These are phyloP conservation scores for Eugnorisma glareosa DNA, from an alignment of 2,888 invertebrate species.

Conservation along the genomic window DNA sequence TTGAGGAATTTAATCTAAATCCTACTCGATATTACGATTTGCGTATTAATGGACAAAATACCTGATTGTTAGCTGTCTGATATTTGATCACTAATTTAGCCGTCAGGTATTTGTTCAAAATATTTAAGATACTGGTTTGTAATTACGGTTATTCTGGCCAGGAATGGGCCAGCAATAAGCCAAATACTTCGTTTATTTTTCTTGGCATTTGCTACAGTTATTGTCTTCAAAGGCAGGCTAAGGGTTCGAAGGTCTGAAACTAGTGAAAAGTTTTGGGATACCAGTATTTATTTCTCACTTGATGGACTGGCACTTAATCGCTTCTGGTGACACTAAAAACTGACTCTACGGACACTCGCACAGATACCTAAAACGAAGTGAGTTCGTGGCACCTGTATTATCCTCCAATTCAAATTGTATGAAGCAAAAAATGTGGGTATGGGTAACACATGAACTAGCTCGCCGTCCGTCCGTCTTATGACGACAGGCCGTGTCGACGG, in stretches of 20 bases:
- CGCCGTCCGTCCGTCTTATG: too few species aligned
- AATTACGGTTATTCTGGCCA: conserved; percentile 17
- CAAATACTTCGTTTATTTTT: not conserved
- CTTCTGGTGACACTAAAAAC: not conserved
- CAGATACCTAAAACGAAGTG: not conserved
- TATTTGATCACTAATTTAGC: conserved; percentile 34
- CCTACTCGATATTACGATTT: conserved; percentile 3
- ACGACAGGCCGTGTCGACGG: too few species aligned
- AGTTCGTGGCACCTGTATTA: not conserved
- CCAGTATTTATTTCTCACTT: conserved; percentile 2
- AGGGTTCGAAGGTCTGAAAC: not conserved
- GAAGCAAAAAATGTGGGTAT: too few species aligned
- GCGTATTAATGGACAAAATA: conserved; percentile 31
- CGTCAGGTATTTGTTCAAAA: conserved; percentile 35
- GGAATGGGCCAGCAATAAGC: not conserved
- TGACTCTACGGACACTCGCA: not conserved
- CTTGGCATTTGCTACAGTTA: not conserved
- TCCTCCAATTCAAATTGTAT: not conserved
- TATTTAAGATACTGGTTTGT: conserved; percentile 25
- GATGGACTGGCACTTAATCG: not conserved
- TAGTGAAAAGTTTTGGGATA: not conserved
- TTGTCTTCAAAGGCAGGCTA: not conserved
- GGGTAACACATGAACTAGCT: too few species aligned
- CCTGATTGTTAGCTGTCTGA: conserved; percentile 1
- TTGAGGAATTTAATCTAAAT: conserved; percentile 50